phyloP scores from a whole-genome alignment of 2,113 vertebrate genomes.

The Manacus vitellinus region DNA sequence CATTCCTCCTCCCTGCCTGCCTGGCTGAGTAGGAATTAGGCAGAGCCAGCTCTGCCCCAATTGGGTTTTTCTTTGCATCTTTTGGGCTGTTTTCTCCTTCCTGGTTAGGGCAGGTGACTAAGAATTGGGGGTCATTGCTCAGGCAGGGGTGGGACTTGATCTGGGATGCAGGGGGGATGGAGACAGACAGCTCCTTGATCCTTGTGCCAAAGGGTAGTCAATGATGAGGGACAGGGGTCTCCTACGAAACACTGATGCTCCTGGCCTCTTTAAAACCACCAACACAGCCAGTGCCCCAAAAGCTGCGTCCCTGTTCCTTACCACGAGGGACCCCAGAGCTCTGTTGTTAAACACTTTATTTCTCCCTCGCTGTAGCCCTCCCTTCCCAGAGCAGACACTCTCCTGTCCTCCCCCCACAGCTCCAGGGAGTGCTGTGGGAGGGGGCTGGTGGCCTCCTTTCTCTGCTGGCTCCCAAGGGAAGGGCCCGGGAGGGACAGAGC shows the following conservation, averaged over 20 bases:
- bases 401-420: not conserved
- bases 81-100: not conserved
- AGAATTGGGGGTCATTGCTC: rapidly evolving
- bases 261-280: not conserved
- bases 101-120: not conserved
- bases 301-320: not conserved
- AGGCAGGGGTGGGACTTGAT: rapidly evolving
- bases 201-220: not conserved
- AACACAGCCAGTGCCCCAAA: rapidly evolving
- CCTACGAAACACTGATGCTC: rapidly evolving
- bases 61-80: not conserved
- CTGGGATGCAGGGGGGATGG: not conserved
- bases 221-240: not conserved
- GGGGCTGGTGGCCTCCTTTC: not conserved
- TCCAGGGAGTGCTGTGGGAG: not conserved
- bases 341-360: conserved; percentile 42
- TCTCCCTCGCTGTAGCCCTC: not conserved
- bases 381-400: not conserved
- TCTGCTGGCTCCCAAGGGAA: not conserved
- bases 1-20: not conserved
- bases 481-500: not conserved
- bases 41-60: not conserved
- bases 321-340: not conserved
- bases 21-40: not conserved
- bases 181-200: not conserved